These are phyloP conservation scores for Odobenus rosmarus DNA, from an alignment of 2,113 vertebrate species.

Conservation along the genomic window DNA sequence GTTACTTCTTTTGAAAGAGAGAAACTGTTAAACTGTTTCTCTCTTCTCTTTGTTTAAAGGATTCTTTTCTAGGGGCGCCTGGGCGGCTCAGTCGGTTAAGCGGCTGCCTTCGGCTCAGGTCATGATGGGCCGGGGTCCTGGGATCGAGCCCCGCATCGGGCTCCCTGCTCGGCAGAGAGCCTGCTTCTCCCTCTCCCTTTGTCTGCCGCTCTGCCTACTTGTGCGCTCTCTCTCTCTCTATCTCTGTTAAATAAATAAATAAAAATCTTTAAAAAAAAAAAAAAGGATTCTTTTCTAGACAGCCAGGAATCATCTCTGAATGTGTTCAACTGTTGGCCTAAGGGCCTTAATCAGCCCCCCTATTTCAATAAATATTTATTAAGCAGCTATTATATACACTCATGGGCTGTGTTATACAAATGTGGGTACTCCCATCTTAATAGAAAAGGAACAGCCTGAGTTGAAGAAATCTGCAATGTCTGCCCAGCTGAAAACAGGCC, in stretches of 20 bases:
- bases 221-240: too few species aligned
- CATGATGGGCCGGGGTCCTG: too few species aligned
- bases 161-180: too few species aligned
- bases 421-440: neutral
- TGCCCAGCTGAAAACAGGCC: neutral
- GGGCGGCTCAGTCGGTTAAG: too few species aligned
- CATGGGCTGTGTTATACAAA: neutral
- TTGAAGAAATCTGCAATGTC: neutral
- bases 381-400: neutral
- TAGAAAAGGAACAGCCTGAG: neutral
- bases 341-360: neutral
- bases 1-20: neutral
- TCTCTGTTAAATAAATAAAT: too few species aligned
- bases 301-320: neutral
- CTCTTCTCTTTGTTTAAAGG: neutral
- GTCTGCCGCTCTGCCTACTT: too few species aligned
- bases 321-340: neutral
- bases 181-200: too few species aligned
- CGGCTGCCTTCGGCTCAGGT: too few species aligned
- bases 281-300: conserved; percentile 12
- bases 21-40: neutral
- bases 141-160: too few species aligned
- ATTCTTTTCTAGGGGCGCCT: neutral
- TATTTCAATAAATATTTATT: neutral
- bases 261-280: too few species aligned